phyloP scores from a whole-genome alignment of 2,113 vertebrate species.

The Megaleporinus macrocephalus region DNA sequence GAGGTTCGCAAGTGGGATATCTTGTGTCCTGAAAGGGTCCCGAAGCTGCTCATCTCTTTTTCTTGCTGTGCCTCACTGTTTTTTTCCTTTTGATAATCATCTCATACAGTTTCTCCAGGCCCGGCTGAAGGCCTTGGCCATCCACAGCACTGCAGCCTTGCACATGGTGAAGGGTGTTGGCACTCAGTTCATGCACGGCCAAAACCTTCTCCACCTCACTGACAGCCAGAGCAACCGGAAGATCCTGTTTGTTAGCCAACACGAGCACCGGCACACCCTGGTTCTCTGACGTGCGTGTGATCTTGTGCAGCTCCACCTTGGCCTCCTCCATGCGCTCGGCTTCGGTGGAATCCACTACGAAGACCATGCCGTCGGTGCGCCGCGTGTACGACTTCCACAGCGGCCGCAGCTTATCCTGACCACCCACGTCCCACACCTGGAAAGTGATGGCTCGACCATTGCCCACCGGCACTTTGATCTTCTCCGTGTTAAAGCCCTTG shows the following conservation, averaged over 20 bases:
- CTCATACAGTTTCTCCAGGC: constrained; percentile 87
- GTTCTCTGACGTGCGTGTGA: constrained; percentile 87
- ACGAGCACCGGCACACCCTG: constrained; percentile 88
- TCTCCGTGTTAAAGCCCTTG: constrained; percentile 92
- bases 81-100: constrained; percentile 92
- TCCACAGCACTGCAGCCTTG: constrained; percentile 89
- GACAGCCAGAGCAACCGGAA: constrained; percentile 74
- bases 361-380: constrained; percentile 88
- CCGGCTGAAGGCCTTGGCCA: constrained; percentile 83
- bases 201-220: constrained; percentile 86
- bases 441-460: constrained; percentile 82
- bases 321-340: constrained; percentile 89
- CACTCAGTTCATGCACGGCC: constrained; percentile 80
- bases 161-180: constrained; percentile 81
- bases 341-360: constrained; percentile 89
- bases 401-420: constrained; percentile 89
- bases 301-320: constrained; percentile 87
- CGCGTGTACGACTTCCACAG: constrained; percentile 92
- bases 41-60: constrained; percentile 77
- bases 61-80: constrained; percentile 79
- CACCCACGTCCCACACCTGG: constrained; percentile 92
- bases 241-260: constrained; percentile 91
- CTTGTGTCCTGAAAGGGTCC: constrained; percentile 28
- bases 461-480: constrained; percentile 84
- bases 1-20: constrained; percentile 55